Evolutionary conservation across 2,888 invertebrate genomes (phyloP).

Genomic region (Brachyopa scutellaris): DNA sequence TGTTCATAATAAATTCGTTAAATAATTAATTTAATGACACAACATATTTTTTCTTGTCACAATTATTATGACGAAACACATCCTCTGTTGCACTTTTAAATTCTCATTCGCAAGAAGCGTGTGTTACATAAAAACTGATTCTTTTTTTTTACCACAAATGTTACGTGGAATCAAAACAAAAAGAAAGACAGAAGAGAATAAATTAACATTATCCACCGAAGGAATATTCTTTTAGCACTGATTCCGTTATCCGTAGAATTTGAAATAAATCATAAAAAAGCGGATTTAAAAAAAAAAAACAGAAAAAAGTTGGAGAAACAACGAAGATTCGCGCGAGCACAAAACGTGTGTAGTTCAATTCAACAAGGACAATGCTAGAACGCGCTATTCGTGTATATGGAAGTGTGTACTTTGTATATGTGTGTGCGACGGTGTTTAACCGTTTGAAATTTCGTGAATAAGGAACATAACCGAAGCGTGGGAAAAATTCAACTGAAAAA

Average conservation of each 20-base stretch:
- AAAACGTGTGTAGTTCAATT: slow-evolving; percentile 36
- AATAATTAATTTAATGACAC: slow-evolving; percentile 12
- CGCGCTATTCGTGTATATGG: slow-evolving; percentile 45
- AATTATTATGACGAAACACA: background rate
- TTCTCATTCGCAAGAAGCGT: slow-evolving; percentile 18
- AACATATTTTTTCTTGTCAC: no score
- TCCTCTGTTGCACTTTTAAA: slow-evolving; percentile 9
- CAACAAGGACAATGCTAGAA: slow-evolving; percentile 61
- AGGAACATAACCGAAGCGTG: slow-evolving; percentile 75
- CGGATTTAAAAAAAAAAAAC: background rate
- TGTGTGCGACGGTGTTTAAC: slow-evolving; percentile 65
- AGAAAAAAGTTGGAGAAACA: background rate
- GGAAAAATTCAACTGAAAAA: slow-evolving; percentile 75
- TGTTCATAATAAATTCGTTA: slow-evolving; percentile 47
- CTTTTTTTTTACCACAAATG: background rate
- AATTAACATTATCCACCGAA: background rate
- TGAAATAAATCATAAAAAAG: slow-evolving; percentile 11
- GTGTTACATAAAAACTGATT: slow-evolving; percentile 36
- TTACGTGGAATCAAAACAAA: background rate
- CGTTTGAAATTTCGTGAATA: slow-evolving; percentile 71
- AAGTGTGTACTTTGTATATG: slow-evolving; percentile 44
- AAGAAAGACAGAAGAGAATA: no score
- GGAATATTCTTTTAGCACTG: slow-evolving; percentile 35
- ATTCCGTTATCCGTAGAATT: slow-evolving; percentile 39
- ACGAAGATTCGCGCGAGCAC: slow-evolving; percentile 37